These are phyloP conservation scores for Patella depressa DNA, from an alignment of 2,888 invertebrate species.

Conservation along the genomic window DNA sequence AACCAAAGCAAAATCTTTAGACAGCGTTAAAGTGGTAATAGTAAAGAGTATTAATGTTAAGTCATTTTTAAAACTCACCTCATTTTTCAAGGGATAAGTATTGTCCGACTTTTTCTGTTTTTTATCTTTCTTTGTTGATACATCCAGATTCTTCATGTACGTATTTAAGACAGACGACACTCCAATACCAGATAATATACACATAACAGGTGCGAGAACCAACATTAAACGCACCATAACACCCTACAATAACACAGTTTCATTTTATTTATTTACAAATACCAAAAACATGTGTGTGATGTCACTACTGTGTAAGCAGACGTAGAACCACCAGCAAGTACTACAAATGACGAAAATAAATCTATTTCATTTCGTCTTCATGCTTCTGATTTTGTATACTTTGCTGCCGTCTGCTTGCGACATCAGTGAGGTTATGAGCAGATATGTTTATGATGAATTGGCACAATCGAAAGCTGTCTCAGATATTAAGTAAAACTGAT, in stretches of 20 bases:
- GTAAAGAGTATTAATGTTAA: background rate
- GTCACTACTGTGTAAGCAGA: too few species aligned
- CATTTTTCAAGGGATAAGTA: constrained; percentile 84
- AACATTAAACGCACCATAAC: constrained; percentile 99
- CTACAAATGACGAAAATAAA: too few species aligned
- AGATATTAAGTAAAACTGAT: too few species aligned
- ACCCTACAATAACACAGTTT: constrained; percentile 76
- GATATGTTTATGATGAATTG: too few species aligned
- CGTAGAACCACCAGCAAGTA: too few species aligned
- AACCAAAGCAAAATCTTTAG: background rate
- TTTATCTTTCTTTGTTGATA: constrained; percentile 69
- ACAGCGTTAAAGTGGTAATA: background rate
- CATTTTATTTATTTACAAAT: too few species aligned
- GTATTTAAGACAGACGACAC: constrained; percentile 86
- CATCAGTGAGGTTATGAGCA: too few species aligned
- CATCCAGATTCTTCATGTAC: constrained; percentile 81
- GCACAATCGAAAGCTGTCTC: too few species aligned
- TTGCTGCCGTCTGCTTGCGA: too few species aligned
- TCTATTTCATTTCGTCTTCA: too few species aligned
- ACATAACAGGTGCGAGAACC: constrained; percentile 98
- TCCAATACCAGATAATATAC: constrained; percentile 95
- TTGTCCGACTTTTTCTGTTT: constrained; percentile 67
- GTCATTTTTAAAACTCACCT: constrained; percentile 74
- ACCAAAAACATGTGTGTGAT: too few species aligned
- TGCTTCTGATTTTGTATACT: too few species aligned